A percentile compares a stretch with the other conserved stretches of the same genome.
These are phyloP conservation scores for Tillus elongatus DNA, from an alignment of 2,888 invertebrate species.

Conservation along the genomic window DNA sequence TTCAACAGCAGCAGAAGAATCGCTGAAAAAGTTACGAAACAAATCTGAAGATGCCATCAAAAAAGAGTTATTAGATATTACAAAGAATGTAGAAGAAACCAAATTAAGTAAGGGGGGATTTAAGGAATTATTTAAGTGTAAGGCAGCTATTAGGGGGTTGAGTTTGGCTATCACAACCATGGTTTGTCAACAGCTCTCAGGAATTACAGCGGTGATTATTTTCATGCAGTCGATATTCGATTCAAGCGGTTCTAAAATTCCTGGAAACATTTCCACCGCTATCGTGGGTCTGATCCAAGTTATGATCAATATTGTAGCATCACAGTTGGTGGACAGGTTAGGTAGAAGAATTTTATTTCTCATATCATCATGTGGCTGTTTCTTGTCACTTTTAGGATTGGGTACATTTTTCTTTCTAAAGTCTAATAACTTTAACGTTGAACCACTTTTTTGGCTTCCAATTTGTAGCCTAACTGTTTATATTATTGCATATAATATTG, in stretches of 20 bases:
- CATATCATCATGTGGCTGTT: slow-evolving; percentile 56
- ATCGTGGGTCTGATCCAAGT: slow-evolving; percentile 69
- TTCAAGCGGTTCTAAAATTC: slow-evolving; percentile 34
- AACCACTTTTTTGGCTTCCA: slow-evolving; percentile 57
- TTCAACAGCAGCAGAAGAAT: slow-evolving; percentile 50
- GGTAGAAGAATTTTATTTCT: slow-evolving; percentile 65
- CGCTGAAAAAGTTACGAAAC: slow-evolving; percentile 50
- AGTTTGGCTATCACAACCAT: slow-evolving; percentile 33
- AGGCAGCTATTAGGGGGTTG: slow-evolving; percentile 30
- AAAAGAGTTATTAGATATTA: slow-evolving; percentile 23
- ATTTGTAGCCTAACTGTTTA: not conserved
- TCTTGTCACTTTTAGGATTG: slow-evolving; percentile 49
- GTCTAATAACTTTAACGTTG: slow-evolving; percentile 45
- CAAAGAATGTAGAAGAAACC: slow-evolving; percentile 16
- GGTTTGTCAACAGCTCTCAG: slow-evolving; percentile 40
- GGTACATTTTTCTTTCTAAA: slow-evolving; percentile 42
- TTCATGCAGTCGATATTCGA: slow-evolving; percentile 65
- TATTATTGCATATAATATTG: slow-evolving; percentile 29
- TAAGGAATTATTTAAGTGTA: slow-evolving; percentile 16
- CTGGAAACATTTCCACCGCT: slow-evolving; percentile 59
- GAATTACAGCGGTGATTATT: slow-evolving; percentile 68
- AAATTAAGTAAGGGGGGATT: slow-evolving; percentile 12
- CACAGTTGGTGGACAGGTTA: slow-evolving; percentile 64
- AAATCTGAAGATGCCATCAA: slow-evolving; percentile 12
- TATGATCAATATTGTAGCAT: slow-evolving; percentile 57